Base-by-base conservation (phyloP, 2,888 invertebrate genomes). In the Leptopilina drosophilae region DNA sequence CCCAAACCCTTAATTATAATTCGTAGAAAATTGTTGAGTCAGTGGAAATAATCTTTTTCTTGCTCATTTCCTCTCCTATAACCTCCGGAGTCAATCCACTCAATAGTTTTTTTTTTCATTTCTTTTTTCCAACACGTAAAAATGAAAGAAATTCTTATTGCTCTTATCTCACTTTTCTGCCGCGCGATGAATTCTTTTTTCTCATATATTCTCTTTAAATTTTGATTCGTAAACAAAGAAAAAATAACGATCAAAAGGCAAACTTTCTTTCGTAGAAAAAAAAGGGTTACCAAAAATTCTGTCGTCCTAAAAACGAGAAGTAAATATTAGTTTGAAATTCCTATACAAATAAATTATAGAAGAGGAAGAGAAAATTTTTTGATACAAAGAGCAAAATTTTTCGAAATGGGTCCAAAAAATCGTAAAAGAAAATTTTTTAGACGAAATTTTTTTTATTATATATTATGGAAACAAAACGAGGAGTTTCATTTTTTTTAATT, bases 1-100 rank as follows among this genome's bases (percentile, higher is more conserved):
- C 42, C 42, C 6, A 42, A 42, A 56, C 56, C 77, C 15, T 56
- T 20, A 20, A 73, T 42, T 12, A 26, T 62, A 77, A 73, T 78
- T 62, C 5, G 12, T 46, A 64, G 8, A 33, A 42, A 33, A 40
- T 12, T 77, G 20, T 77, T 15, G 64, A 59, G 3, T 59, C 6
- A 59, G n/a, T n/a, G n/a, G 20, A 20, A 62, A 62, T 62, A 20
- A 15, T 15, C 59, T 62, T 9, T 8, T 20, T 62, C 62, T 6
- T 15, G 9, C 49, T 11, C 11, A 49, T 62, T 62, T 62, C n/a
- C 33, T 33, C 33, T 33, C 20, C 62, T 62, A 42, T 42, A 42
- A 62, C 62, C 15, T 62, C 62, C 20, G 20, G 62, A 62, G 15
- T 62, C 62, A 62, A 62, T n/a, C 14, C 14, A n/a, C 59, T 59